Evolutionary conservation across 1,140 invertebrate species (phyloP).

Genomic region (Stegodyphus mimosarum): DNA sequence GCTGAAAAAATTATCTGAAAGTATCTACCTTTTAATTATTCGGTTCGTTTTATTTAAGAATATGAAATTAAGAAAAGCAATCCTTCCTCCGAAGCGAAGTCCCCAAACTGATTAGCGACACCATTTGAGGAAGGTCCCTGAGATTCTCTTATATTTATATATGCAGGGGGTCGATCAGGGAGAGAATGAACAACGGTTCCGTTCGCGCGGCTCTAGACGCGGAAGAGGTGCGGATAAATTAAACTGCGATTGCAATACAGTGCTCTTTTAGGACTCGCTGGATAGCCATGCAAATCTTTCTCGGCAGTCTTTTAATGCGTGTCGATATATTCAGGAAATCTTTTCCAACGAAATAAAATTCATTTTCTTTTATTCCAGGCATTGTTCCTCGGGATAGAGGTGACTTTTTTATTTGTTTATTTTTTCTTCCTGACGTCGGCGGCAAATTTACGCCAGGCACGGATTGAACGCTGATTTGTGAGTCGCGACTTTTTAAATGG

Average conservation of each 20-base stretch:
- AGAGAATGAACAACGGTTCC: constrained; percentile 18
- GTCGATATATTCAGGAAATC: constrained; percentile 53
- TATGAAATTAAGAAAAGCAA: too few species aligned
- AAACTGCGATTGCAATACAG: constrained; percentile 26
- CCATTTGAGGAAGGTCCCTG: too few species aligned
- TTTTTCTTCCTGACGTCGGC: constrained; percentile 1
- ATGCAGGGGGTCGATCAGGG: neutral
- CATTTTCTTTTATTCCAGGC: constrained; percentile 57
- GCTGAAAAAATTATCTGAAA: too few species aligned
- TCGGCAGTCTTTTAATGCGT: constrained; percentile 52
- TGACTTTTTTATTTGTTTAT: neutral
- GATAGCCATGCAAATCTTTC: constrained; percentile 21
- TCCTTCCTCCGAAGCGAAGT: too few species aligned
- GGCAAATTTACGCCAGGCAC: constrained; percentile 20
- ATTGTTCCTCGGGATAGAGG: constrained; percentile 16
- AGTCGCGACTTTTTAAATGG: too few species aligned
- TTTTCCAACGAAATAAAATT: constrained; percentile 42
- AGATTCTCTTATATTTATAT: constrained; percentile 1
- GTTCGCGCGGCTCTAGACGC: neutral
- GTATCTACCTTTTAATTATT: too few species aligned
- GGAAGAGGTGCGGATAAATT: constrained; percentile 40
- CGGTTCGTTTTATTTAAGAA: too few species aligned
- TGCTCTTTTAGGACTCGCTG: neutral
- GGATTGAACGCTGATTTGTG: neutral
- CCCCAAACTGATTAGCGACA: too few species aligned